Evolutionary conservation across 2,113 vertebrate genomes (phyloP).

Genomic region (Physeter macrocephalus): DNA sequence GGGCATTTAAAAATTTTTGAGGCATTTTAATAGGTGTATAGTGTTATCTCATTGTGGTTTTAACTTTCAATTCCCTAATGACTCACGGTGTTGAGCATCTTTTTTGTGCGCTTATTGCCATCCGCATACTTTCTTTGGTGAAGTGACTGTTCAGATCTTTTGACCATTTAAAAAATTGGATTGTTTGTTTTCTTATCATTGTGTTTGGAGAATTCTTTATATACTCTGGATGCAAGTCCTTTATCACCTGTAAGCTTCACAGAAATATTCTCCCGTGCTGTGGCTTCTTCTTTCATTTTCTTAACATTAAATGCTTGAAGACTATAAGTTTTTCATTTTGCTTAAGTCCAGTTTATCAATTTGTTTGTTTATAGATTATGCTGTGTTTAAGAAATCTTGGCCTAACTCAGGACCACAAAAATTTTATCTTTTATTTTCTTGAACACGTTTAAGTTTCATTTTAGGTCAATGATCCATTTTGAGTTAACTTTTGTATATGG

Average conservation of each 20-base stretch:
- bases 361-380: background rate
- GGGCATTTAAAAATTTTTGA: background rate
- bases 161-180: background rate
- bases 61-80: background rate
- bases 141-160: background rate
- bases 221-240: background rate
- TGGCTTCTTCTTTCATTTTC: background rate
- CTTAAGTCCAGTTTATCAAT: background rate
- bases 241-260: background rate
- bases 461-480: background rate
- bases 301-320: background rate
- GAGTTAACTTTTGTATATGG: background rate
- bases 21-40: background rate
- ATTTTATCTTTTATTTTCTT: background rate
- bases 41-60: background rate
- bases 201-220: background rate
- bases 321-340: background rate
- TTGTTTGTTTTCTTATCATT: background rate
- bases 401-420: background rate
- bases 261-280: background rate
- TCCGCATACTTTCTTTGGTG: background rate
- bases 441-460: background rate
- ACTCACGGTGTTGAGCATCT: background rate
- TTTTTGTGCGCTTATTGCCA: background rate
- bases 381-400: background rate